phyloP scores from a whole-genome alignment of 2,888 invertebrate genomes.

The Lobophora halterata region DNA sequence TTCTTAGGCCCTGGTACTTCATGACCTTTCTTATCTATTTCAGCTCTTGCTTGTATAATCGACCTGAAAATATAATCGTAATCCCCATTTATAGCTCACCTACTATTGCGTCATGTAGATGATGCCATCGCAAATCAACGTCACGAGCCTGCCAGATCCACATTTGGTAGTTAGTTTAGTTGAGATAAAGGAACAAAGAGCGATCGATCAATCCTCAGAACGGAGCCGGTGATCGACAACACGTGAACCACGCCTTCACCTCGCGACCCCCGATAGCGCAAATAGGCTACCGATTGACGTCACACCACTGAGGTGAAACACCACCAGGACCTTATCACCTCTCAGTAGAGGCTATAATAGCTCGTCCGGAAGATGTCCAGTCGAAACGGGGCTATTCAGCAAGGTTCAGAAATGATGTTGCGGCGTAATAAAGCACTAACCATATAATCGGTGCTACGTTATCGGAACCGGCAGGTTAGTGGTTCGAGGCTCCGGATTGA shows the following conservation, averaged over 20 bases:
- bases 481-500: conserved; percentile 25
- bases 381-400: conserved; percentile 51
- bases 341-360: conserved; percentile 34
- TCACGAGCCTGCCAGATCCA: conserved; percentile 18
- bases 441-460: conserved; percentile 38
- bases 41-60: too few species aligned
- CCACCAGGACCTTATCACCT: conserved; percentile 35
- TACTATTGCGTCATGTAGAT: conserved; percentile 7
- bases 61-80: too few species aligned
- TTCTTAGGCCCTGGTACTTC: too few species aligned
- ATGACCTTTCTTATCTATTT: too few species aligned
- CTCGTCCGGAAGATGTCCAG: conserved; percentile 28
- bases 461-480: conserved; percentile 33
- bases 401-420: conserved; percentile 55
- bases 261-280: conserved; percentile 56
- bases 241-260: conserved; percentile 72
- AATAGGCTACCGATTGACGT: conserved; percentile 73
- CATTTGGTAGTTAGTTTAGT: conserved; percentile 31
- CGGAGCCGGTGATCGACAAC: conserved; percentile 51
- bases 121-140: conserved; percentile 19
- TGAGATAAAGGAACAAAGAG: conserved; percentile 68
- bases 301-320: conserved; percentile 54
- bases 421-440: conserved; percentile 60
- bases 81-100: neutral
- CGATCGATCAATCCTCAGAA: conserved; percentile 63